These are phyloP conservation scores for Myoxocephalus aenaeus DNA, from an alignment of 2,797 vertebrate species.

Conservation along the genomic window DNA sequence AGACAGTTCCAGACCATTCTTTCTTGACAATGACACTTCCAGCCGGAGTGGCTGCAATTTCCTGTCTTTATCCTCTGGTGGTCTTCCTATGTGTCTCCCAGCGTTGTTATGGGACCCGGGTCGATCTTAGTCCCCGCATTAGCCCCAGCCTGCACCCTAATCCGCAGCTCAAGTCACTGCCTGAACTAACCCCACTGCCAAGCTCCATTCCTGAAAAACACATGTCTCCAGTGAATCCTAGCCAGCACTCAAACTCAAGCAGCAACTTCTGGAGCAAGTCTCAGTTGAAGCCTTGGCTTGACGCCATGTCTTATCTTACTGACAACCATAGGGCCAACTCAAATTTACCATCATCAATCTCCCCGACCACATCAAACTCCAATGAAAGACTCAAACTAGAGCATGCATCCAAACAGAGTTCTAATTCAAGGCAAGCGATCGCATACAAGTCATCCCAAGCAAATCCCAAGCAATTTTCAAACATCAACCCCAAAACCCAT, in stretches of 20 bases:
- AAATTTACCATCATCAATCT: neutral
- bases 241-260: neutral
- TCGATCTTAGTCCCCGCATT: conserved; percentile 32
- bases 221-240: neutral
- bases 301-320: neutral
- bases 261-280: conserved; percentile 23
- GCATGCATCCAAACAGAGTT: conserved; percentile 14
- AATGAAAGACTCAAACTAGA: conserved; percentile 12
- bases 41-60: conserved; percentile 73
- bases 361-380: conserved; percentile 17
- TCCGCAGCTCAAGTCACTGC: conserved; percentile 8
- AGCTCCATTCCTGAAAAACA: conserved; percentile 13
- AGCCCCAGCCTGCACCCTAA: conserved; percentile 29
- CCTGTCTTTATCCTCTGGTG: conserved; percentile 90
- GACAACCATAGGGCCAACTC: conserved; percentile 1
- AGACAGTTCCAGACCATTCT: conserved; percentile 36
- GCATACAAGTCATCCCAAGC: neutral
- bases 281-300: conserved; percentile 18
- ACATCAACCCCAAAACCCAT: neutral
- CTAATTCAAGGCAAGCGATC: conserved; percentile 17
- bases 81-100: conserved; percentile 92
- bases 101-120: conserved; percentile 85
- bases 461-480: conserved; percentile 19
- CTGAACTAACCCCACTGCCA: conserved; percentile 18
- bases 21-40: conserved; percentile 92